Evolutionary conservation across 2,797 vertebrate species (phyloP), one percentile per base, ranked within the genome.

Genomic region (Sebastes flavidus): DNA sequence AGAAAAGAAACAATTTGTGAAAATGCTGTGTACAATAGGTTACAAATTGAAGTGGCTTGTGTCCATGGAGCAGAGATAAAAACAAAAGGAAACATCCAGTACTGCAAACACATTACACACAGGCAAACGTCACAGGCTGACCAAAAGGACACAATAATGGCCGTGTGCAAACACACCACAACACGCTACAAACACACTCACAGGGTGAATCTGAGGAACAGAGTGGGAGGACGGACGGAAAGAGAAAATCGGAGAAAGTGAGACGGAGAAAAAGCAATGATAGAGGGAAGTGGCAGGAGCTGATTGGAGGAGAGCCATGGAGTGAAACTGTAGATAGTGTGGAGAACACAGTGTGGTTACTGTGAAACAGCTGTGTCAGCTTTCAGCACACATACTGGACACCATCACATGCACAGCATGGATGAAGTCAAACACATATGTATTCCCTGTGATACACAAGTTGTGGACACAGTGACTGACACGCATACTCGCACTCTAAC

Each of bases 291-390:
- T 59, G 63, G 65, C 49, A 67, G 60, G 32, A 82, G 66, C 54
- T 70, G 82, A 86, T 16, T 80, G 80, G 75, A 72, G 61, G 16
- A 65, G 42, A 81, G 71, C 85, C 87, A 90, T 12, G 46, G 38
- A 75, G 63, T 84, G 87, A 83, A 90, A 90, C 34, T 72, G 61
- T 83, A 90, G 82, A 85, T 72, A 87, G 83, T 84, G 79, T 78
- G 67, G 80, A 84, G 80, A 84, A 69, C 83, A 88, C 77, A 80
- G 77, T 72, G 75, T 54, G 70, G 83, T 84, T 78, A 87, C 80
- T 78, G 80, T 72, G 77, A 80, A 85, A 84, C 85, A 90, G 89
- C 85, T 91, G 84, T 83, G 79, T 88, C 87, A 87, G 75, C 72
- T 86, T 82, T 76, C 78, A 87, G 75, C 59, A 36, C 5, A 36